phyloP scores from a whole-genome alignment of 2,113 vertebrate genomes.

The Myocastor coypus region DNA sequence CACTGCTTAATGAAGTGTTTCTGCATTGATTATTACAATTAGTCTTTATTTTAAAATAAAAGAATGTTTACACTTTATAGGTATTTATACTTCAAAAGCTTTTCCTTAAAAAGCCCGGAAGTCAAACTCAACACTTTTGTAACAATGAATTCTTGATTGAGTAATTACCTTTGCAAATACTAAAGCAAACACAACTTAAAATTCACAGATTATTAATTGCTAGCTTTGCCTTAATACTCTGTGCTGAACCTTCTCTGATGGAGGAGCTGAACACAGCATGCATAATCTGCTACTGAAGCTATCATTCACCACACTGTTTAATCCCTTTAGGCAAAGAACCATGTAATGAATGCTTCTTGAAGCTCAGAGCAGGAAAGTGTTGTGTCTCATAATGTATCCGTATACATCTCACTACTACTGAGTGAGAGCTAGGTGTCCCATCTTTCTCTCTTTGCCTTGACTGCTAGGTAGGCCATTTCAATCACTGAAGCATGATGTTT shows the following conservation, averaged over 20 bases:
- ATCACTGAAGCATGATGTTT: background rate
- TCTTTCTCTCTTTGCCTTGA: background rate
- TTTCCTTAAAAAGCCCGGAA: background rate
- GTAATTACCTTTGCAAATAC: constrained; percentile 55
- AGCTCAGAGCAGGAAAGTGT: background rate
- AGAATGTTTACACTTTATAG: constrained; percentile 45
- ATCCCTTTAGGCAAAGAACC: background rate
- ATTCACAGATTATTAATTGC: constrained; percentile 43
- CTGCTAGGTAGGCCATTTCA: background rate
- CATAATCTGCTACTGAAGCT: background rate
- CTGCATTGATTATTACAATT: constrained; percentile 17
- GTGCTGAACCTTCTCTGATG: background rate
- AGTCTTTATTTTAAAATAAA: constrained; percentile 64
- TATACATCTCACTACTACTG: background rate
- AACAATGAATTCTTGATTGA: constrained; percentile 63
- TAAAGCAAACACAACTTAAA: constrained; percentile 17
- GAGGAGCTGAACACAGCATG: background rate
- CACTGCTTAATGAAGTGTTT: background rate
- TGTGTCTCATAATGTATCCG: background rate
- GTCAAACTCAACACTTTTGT: constrained; percentile 30
- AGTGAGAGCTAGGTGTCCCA: background rate
- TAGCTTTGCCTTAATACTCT: background rate
- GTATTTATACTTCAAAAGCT: constrained; percentile 57
- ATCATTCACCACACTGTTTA: background rate
- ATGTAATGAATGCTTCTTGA: background rate